Evolutionary conservation across 2,888 invertebrate genomes (phyloP), one percentile per base, ranked within the genome.

Genomic region (Drosophila borealis): DNA sequence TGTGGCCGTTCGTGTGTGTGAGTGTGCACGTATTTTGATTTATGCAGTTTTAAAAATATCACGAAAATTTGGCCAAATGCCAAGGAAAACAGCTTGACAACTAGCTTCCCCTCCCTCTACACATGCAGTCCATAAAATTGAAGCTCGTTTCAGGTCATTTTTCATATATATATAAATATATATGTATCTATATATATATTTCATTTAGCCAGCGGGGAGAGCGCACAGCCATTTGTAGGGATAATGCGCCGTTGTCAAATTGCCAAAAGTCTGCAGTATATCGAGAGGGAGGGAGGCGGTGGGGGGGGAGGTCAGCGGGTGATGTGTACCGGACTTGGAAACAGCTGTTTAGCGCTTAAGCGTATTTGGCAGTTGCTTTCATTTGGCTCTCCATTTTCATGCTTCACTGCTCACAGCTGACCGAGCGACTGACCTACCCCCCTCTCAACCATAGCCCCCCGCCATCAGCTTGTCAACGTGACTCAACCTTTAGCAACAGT

Each of bases 241-340:
- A 80, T 82, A 88, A 88, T 80, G 78, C 70, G 87, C 72, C 68
- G 74, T 81, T 85, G 84, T 88, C 84, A 85, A 88, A 83, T 85
- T 85, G 84, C 84, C 84, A 85, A 85, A 63, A 71, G 63, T 54
- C 39, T 41, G 41, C 36, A 74, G 53, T 17, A 29, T 8, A 53
- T 53, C 29, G 41, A 41, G 53, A 1, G 11, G 36, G 9, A 4
- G 29, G 29, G 0, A 11, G 21, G 42, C 6, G 13, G 36, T 1
- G 21, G 25, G 51, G 11, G 19, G 48, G 44, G 45, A 56, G 49
- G 34, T 50, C 29, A 41, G 51, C 33, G 21, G 37, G 14, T 17
- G 46, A 3, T 53, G 36, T 44, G 37, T 44, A 45, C 33, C 46
- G 60, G 67, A 61, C 57, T 54, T 55, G 42, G 56, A 49, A 60